Conservation (phyloP, 2,888 invertebrate genomes). For the Liopterus haemorrhoidalis region DNA sequence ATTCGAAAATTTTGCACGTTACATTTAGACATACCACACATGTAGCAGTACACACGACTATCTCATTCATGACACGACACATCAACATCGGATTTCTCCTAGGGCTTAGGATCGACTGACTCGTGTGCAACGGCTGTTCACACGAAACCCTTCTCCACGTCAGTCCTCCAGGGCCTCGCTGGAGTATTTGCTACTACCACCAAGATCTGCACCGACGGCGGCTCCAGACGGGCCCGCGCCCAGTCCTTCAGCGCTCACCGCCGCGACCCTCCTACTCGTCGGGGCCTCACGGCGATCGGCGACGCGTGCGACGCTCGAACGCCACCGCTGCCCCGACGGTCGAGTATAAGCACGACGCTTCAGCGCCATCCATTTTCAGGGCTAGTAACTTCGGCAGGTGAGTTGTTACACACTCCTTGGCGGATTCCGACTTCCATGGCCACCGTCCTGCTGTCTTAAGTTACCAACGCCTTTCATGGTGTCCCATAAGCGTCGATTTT, state of each 20-base stretch:
- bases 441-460: slow-evolving; percentile 60
- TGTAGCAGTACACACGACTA: slow-evolving; percentile 10
- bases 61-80: slow-evolving; percentile 37
- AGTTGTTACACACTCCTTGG: slow-evolving; percentile 54
- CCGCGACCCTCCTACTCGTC: slow-evolving; percentile 56
- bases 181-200: slow-evolving; percentile 63
- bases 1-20: too few relatives aligned
- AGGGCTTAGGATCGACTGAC: slow-evolving; percentile 55
- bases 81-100: slow-evolving; percentile 49
- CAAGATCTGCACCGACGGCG: slow-evolving; percentile 57
- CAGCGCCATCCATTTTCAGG: slow-evolving; percentile 61
- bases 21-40: too few relatives aligned
- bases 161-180: slow-evolving; percentile 57
- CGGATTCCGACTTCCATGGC: slow-evolving; percentile 71
- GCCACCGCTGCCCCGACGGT: slow-evolving; percentile 44
- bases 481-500: slow-evolving; percentile 55
- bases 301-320: slow-evolving; percentile 23
- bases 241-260: slow-evolving; percentile 57
- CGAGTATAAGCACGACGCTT: slow-evolving; percentile 52
- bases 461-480: slow-evolving; percentile 56
- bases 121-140: slow-evolving; percentile 56
- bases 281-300: slow-evolving; percentile 46
- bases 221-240: slow-evolving; percentile 52
- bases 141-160: slow-evolving; percentile 57
- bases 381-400: slow-evolving; percentile 59